Base-by-base conservation (phyloP, 1,140 invertebrate species). In the Bursaphelenchus mucronatus region DNA sequence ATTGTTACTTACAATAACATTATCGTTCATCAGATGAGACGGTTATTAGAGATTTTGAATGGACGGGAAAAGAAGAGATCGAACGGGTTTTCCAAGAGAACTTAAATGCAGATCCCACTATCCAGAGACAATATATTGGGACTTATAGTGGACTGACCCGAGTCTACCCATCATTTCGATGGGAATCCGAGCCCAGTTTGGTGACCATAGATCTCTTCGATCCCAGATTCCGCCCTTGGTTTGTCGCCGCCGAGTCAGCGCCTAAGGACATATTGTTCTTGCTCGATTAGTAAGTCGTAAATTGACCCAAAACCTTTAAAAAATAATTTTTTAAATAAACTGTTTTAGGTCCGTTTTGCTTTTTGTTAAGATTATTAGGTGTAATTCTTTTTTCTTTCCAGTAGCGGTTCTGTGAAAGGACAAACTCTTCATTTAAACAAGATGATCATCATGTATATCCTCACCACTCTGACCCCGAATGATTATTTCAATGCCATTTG, bases 61-160 rank as follows among this genome's bases (percentile, higher is more conserved):
- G 73, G 73, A 73, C 69, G 41, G 61, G 53, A 13, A 41, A 41
- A 8, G 30, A 61, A 44, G 10, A 59, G 11, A 21, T 74, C 13
- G 74, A 71, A 62, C 19, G 57, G 21, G 11, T 40, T 11, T 75
- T 74, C 30, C 39, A 21, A 11, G 54, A 73, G 30, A 74, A 74
- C 52, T n/a, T 17, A 50, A 55, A 61, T 17, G 11, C 46, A 17
- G 71, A 74, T 50, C 21, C 55, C 5, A 44, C 21, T 11, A 19
- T 74, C 3, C 10, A 47, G 11, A 30, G 74, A n/a, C 71, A 74
- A 49, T 74, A 76, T 58, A 56, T 74, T 47, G 73, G 66, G 19
- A 74, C 71, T n/a, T 73, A 76, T 44, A 69, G 58, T 56, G 71
- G 71, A 10, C 46, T 74, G 41, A 76, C 74, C 4, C 49, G 74